Evolutionary conservation across 2,797 vertebrate genomes (phyloP).

Genomic region (Chiropotes sagulatus): DNA sequence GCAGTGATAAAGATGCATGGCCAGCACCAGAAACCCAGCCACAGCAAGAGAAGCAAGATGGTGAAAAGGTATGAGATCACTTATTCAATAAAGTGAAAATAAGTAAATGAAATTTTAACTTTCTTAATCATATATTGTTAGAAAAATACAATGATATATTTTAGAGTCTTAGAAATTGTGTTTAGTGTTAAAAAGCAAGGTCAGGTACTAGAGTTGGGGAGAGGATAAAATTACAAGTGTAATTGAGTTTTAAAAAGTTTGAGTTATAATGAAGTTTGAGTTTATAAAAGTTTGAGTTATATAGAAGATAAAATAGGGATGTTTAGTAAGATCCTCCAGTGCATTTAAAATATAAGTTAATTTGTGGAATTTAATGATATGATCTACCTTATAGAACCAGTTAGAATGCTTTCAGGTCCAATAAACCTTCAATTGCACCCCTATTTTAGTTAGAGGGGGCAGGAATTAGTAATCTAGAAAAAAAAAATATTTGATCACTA

Average conservation of each 20-base stretch:
- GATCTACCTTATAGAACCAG: neutral
- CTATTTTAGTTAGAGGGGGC: neutral
- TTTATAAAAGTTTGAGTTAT: neutral
- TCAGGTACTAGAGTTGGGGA: neutral
- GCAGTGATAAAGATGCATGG: conserved; percentile 54
- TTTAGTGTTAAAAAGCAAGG: neutral
- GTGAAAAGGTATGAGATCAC: conserved; percentile 75
- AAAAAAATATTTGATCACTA: neutral
- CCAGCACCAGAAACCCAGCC: conserved; percentile 47
- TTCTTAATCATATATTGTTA: neutral
- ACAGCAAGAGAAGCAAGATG: conserved; percentile 74
- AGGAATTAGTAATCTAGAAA: neutral
- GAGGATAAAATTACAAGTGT: neutral
- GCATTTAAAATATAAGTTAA: conserved; percentile 14
- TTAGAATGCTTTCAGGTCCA: neutral
- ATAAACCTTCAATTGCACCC: neutral
- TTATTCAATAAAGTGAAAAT: neutral
- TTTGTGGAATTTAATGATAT: neutral
- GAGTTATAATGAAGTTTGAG: no score
- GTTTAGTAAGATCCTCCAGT: neutral
- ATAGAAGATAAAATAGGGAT: neutral
- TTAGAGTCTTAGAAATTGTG: neutral
- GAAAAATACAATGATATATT: neutral
- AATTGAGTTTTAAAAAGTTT: neutral
- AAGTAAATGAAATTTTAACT: neutral